Evolutionary conservation across 2,113 vertebrate species (phyloP).

Genomic region (Salvator merianae): DNA sequence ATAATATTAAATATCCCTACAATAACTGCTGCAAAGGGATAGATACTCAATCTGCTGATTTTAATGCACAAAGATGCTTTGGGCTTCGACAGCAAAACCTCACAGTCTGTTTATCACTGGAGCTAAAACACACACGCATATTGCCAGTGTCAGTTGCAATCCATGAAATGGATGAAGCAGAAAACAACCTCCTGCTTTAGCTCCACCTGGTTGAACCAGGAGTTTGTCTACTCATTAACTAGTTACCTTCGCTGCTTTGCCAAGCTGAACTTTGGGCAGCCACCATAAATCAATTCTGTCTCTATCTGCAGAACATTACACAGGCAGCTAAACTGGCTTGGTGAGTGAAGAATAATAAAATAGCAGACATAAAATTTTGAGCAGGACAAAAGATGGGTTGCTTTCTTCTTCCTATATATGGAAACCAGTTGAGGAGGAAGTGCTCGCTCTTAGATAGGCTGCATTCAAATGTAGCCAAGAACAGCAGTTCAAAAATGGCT

Average conservation of each 20-base stretch:
- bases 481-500: too few relatives aligned
- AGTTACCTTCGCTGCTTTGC: constrained; percentile 27
- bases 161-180: background rate
- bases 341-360: constrained; percentile 18
- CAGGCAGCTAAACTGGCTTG: background rate
- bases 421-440: background rate
- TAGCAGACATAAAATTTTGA: background rate
- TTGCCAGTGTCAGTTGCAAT: background rate
- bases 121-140: constrained; percentile 13
- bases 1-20: constrained; percentile 14
- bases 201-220: background rate
- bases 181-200: background rate
- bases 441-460: background rate
- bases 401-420: background rate
- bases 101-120: constrained; percentile 15
- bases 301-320: constrained; percentile 22
- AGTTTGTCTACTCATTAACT: constrained; percentile 75
- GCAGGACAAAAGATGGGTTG: background rate
- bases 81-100: background rate
- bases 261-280: constrained; percentile 58
- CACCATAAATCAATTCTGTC: constrained; percentile 40
- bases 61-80: background rate
- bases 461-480: too few relatives aligned
- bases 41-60: constrained; percentile 7
- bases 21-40: constrained; percentile 13